Base-by-base conservation (phyloP, 1,140 invertebrate species). In the Belonocnema kinseyi region DNA sequence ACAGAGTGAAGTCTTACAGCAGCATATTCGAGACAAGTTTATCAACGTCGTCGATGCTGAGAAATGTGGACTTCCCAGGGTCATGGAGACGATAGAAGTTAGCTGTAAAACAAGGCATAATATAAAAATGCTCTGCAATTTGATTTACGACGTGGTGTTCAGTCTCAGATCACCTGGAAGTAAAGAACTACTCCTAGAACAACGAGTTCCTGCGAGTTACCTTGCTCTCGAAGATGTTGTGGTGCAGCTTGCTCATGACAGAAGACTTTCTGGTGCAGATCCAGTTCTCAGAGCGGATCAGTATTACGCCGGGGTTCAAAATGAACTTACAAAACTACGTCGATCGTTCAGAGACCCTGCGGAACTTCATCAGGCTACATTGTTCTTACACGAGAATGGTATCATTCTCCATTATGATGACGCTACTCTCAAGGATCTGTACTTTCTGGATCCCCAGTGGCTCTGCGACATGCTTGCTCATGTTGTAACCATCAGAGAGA, bases 361-460 rank as follows among this genome's bases (percentile, higher is more conserved):
- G 0, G 98, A 99, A 90, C 88, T 99, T 51, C 96, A 98, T 84
- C 97, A 99, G 89, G 98, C 98, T 0, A 99, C 98, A 0, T 94
- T 97, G 77, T 99, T 99, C 91, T 93, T 99, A 2, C 98, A 99
- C 91, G 99, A 99, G 86, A 99, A 99, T 92, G 99, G 98, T 93
- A 91, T 99, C 26, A 92, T 99, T n/a, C 92, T 99, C 0, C 98
- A 99, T 91, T 99, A 99, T 88, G 98, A 99, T 86, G 99, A 99
- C 91, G 96, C 97, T 1, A 97, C 97, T 0, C 92, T 99, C 0
- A 97, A 97, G 86, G 98, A 99, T 92, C 92, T 99, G 33, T 97
- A 97, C 87, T 99, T 99, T 89, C 91, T 99, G 16, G 97, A 99
- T 91, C 98, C 98, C 0, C 98, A 99, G 87, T 99, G 98, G 98